Conservation (phyloP, 2,113 vertebrate species). For the Pantherophis guttatus region DNA sequence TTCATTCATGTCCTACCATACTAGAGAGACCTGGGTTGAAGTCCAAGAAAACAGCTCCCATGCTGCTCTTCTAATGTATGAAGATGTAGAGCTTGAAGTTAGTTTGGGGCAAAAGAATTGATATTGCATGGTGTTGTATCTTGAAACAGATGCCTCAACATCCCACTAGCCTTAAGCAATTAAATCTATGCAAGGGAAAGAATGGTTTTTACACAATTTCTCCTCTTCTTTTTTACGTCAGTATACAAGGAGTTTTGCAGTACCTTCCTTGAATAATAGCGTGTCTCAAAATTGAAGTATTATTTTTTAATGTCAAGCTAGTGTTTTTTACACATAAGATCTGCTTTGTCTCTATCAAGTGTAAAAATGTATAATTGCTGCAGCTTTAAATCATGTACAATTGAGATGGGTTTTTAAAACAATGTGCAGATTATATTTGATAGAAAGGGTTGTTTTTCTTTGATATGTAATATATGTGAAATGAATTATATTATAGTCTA, state of each 20-base stretch:
- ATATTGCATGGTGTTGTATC: neutral
- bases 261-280: slow-evolving; percentile 48
- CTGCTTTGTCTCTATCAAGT: slow-evolving; percentile 58
- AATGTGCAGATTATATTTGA: slow-evolving; percentile 70
- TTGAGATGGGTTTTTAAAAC: slow-evolving; percentile 67
- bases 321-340: slow-evolving; percentile 45
- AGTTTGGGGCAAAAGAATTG: neutral
- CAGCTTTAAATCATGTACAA: slow-evolving; percentile 69
- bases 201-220: slow-evolving; percentile 44
- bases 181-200: slow-evolving; percentile 31
- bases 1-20: neutral
- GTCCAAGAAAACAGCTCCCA: neutral
- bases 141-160: slow-evolving; percentile 5
- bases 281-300: slow-evolving; percentile 47
- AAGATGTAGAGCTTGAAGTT: neutral
- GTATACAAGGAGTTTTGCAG: slow-evolving; percentile 42
- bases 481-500: slow-evolving; percentile 73
- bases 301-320: slow-evolving; percentile 64
- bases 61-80: neutral
- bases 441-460: slow-evolving; percentile 69
- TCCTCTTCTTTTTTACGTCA: slow-evolving; percentile 34
- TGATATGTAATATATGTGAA: slow-evolving; percentile 75
- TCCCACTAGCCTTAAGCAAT: neutral
- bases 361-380: slow-evolving; percentile 70
- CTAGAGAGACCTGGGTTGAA: neutral